Conservation (phyloP, 2,888 invertebrate species). For the Leptinotarsa haldemani region DNA sequence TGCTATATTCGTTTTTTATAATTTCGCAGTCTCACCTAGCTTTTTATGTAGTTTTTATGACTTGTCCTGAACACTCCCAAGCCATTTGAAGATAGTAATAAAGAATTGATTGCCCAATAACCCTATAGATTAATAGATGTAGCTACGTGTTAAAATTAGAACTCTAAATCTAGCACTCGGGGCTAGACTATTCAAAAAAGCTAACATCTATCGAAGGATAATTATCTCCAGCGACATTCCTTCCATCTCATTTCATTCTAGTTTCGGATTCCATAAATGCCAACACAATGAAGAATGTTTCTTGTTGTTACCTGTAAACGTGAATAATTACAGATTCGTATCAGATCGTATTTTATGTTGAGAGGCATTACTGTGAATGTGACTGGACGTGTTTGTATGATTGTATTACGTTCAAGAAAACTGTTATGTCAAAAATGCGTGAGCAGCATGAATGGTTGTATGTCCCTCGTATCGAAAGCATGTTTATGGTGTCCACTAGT, state of each 20-base stretch:
- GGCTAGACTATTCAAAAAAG: not conserved
- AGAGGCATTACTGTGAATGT: not conserved
- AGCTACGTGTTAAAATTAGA: too few relatives aligned
- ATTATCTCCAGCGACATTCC: not conserved
- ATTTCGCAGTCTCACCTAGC: too few relatives aligned
- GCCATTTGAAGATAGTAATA: too few relatives aligned
- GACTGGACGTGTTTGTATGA: not conserved
- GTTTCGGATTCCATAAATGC: not conserved
- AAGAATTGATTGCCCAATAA: too few relatives aligned
- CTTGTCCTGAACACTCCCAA: too few relatives aligned
- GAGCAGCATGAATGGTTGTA: not conserved
- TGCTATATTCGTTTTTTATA: too few relatives aligned
- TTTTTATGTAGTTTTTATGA: too few relatives aligned
- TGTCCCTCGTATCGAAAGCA: not conserved
- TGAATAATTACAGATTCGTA: slow-evolving; percentile 6
- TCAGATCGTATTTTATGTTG: not conserved
- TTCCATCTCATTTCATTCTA: not conserved
- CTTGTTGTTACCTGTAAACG: not conserved
- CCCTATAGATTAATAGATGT: too few relatives aligned
- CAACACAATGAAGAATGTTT: not conserved
- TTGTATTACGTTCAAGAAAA: slow-evolving; percentile 11
- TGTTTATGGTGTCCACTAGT: not conserved
- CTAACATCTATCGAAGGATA: not conserved
- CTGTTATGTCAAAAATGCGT: slow-evolving; percentile 1
- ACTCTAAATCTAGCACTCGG: too few relatives aligned